A percentile compares a stretch with the other conserved stretches of the same genome.
These are phyloP conservation scores for Coregonus sp. DNA, from an alignment of 2,797 vertebrate genomes.

Conservation along the genomic window DNA sequence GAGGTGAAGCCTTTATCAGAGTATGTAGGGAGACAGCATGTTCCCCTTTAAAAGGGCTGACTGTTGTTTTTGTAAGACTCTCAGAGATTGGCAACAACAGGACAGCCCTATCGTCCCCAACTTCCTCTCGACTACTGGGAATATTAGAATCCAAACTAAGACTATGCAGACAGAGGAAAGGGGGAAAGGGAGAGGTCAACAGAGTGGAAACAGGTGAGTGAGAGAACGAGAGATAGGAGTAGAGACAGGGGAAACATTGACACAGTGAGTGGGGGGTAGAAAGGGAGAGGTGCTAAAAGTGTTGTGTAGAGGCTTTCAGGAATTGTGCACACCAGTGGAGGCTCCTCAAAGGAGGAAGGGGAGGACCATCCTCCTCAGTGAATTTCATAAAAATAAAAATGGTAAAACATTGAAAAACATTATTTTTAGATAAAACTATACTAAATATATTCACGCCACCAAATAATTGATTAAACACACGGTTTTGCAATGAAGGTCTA, in stretches of 20 bases:
- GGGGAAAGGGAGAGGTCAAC: not conserved
- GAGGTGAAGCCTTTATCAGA: conserved; percentile 20
- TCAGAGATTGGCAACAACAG: conserved; percentile 28
- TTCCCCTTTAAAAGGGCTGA: conserved; percentile 14
- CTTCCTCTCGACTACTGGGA: conserved; percentile 15
- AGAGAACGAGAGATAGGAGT: not conserved
- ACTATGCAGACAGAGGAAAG: not conserved
- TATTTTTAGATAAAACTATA: no score
- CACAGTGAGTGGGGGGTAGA: conserved; percentile 30
- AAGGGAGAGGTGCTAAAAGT: not conserved
- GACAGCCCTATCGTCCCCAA: conserved; percentile 18
- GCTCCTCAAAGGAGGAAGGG: no score
- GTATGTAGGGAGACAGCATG: conserved; percentile 11
- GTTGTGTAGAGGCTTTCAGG: not conserved
- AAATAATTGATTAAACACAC: no score
- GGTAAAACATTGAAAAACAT: no score
- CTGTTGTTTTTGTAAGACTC: conserved; percentile 18
- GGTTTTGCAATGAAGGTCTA: no score
- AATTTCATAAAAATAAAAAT: no score
- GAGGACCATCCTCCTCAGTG: no score
- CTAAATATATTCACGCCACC: no score
- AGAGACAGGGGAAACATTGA: conserved; percentile 45
- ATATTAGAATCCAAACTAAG: conserved; percentile 27
- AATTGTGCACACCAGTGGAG: no score
- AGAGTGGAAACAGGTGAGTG: not conserved